Evolutionary conservation across 2,888 invertebrate species (phyloP).

Genomic region (Tetramorium bicarinatum): DNA sequence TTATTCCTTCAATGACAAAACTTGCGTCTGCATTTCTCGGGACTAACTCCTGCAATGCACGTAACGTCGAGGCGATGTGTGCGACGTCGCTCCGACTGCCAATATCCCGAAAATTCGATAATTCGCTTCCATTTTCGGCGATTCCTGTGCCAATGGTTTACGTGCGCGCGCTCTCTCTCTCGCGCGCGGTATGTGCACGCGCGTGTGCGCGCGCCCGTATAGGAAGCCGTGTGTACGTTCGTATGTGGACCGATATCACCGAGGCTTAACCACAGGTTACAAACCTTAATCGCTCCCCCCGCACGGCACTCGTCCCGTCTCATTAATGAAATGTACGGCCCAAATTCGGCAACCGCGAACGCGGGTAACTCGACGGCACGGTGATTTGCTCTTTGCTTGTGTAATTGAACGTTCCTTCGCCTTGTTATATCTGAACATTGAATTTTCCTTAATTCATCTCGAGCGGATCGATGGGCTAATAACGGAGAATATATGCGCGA

Average conservation of each 20-base stretch:
- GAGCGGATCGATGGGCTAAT: neutral
- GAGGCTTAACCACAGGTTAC: conserved; percentile 59
- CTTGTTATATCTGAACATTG: neutral
- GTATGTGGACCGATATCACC: conserved; percentile 23
- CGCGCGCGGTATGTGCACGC: too few relatives aligned
- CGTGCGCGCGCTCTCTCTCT: neutral
- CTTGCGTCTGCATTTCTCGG: neutral
- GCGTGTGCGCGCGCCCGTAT: neutral
- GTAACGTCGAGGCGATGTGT: neutral
- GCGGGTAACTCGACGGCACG: conserved; percentile 1
- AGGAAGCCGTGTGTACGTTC: conserved; percentile 12
- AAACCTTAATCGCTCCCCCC: conserved; percentile 45
- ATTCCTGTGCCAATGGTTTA: conserved; percentile 39
- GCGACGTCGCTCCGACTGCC: conserved; percentile 55
- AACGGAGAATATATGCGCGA: conserved; percentile 7
- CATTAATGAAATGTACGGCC: conserved; percentile 55
- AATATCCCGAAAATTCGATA: conserved; percentile 66
- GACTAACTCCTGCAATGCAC: neutral
- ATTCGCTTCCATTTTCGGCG: conserved; percentile 60
- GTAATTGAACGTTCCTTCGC: conserved; percentile 17
- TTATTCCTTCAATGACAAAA: neutral
- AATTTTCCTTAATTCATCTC: conserved; percentile 23
- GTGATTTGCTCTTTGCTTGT: conserved; percentile 21
- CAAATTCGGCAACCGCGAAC: conserved; percentile 32
- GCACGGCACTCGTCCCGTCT: conserved; percentile 37